phyloP scores from a whole-genome alignment of 2,888 invertebrate species.

The Deroplatys truncata region DNA sequence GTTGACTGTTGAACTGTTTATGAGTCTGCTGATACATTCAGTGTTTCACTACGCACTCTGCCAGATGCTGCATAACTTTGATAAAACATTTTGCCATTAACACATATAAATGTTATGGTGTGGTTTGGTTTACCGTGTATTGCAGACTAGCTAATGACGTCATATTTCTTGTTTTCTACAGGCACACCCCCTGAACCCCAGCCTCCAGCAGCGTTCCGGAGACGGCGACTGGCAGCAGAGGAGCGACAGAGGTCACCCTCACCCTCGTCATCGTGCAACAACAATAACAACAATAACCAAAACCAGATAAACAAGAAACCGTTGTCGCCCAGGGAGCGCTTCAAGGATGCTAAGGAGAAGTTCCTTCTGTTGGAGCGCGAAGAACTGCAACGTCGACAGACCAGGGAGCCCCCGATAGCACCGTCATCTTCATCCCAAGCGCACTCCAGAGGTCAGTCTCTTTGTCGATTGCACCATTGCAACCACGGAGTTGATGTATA shows the following conservation, averaged over 20 bases:
- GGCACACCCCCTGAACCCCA: not conserved
- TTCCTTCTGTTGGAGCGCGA: constrained; percentile 75
- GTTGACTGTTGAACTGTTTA: no score
- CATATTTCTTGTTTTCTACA: not conserved
- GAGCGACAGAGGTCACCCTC: constrained; percentile 45
- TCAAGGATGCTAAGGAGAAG: constrained; percentile 83
- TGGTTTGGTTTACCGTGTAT: no score
- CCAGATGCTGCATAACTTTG: no score
- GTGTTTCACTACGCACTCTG: no score
- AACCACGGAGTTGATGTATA: no score
- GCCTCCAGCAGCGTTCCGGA: constrained; percentile 19
- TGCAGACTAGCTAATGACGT: no score
- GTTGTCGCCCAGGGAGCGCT: constrained; percentile 39
- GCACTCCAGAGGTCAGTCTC: not conserved
- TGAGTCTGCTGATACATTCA: no score
- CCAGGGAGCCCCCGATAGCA: constrained; percentile 24
- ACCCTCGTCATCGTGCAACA: constrained; percentile 33
- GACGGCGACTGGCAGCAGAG: constrained; percentile 49
- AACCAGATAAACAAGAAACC: not conserved
- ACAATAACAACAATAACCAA: not conserved
- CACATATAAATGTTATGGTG: no score
- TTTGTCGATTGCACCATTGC: no score
- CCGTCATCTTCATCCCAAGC: constrained; percentile 10
- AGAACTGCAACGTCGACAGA: constrained; percentile 42
- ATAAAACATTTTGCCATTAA: no score